These are phyloP conservation scores for Nasonia oneida DNA, from an alignment of 2,888 invertebrate genomes.

Conservation along the genomic window DNA sequence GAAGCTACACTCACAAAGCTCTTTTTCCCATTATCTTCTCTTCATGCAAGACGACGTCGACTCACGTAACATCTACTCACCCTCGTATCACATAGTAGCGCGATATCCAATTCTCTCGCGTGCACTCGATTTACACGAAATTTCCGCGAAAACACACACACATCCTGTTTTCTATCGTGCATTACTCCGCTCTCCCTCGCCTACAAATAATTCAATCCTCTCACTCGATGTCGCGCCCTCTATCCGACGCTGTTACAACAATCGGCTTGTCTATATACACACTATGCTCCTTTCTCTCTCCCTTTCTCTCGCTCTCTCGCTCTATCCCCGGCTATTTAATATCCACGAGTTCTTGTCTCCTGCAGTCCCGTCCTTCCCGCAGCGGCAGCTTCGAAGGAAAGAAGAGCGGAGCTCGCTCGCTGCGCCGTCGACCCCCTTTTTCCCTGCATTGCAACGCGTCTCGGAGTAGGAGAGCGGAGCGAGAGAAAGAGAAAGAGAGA, in stretches of 20 bases:
- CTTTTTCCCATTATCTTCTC: background rate
- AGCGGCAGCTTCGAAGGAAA: background rate
- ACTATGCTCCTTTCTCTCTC: slow-evolving; percentile 76
- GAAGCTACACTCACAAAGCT: slow-evolving; percentile 7
- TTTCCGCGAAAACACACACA: slow-evolving; percentile 47
- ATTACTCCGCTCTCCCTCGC: background rate
- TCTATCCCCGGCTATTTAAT: slow-evolving; percentile 60
- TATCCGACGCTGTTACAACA: slow-evolving; percentile 75
- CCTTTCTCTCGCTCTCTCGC: slow-evolving; percentile 62
- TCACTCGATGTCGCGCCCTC: slow-evolving; percentile 61
- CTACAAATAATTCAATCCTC: slow-evolving; percentile 13
- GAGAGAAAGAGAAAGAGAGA: slow-evolving; percentile 55
- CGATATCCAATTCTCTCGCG: slow-evolving; percentile 42
- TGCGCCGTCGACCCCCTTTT: slow-evolving; percentile 69
- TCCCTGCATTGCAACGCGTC: background rate
- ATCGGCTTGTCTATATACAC: slow-evolving; percentile 77
- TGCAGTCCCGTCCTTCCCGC: background rate
- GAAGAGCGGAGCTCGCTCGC: slow-evolving; percentile 24
- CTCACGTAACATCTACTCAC: slow-evolving; percentile 15
- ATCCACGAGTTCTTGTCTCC: background rate
- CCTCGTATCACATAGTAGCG: background rate
- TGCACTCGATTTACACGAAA: slow-evolving; percentile 58
- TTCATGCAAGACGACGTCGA: background rate
- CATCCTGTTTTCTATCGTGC: slow-evolving; percentile 60
- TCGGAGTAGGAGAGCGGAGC: slow-evolving; percentile 62